Evolutionary conservation across 2,797 vertebrate species (phyloP).

Genomic region (Heliangelus exortis): DNA sequence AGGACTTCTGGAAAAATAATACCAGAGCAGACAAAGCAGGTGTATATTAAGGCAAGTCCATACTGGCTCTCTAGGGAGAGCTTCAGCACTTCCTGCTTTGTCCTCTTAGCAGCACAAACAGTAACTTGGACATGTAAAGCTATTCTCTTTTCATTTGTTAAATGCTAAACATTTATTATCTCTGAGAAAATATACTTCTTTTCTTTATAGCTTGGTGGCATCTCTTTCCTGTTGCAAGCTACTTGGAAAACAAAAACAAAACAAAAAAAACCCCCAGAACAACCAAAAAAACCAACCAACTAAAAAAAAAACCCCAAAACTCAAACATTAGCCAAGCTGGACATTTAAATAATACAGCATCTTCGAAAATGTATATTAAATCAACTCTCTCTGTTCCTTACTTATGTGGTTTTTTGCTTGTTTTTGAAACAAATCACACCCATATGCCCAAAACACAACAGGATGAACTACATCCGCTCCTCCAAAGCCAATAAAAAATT

Average conservation of each 20-base stretch:
- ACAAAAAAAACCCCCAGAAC: too few species aligned
- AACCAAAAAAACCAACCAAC: too few species aligned
- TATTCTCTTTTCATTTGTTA: neutral
- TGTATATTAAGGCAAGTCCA: neutral
- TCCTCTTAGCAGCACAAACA: neutral
- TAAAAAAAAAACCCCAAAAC: too few species aligned
- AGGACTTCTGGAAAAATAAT: neutral
- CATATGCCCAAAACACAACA: neutral
- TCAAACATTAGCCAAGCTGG: neutral
- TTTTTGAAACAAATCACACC: neutral
- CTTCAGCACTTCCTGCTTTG: neutral
- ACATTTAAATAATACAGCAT: neutral
- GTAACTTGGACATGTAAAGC: neutral
- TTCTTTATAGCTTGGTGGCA: neutral
- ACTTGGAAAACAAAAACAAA: neutral
- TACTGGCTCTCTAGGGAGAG: neutral
- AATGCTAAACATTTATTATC: neutral
- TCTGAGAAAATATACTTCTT: neutral
- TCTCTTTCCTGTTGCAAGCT: neutral
- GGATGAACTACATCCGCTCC: neutral
- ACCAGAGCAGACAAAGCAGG: neutral
- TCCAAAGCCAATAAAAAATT: neutral
- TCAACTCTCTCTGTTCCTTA: neutral
- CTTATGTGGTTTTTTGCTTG: neutral
- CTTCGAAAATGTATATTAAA: neutral